Evolutionary conservation across 2,888 invertebrate genomes (phyloP), one percentile per base, ranked within the genome.

Genomic region (Syritta pipiens): DNA sequence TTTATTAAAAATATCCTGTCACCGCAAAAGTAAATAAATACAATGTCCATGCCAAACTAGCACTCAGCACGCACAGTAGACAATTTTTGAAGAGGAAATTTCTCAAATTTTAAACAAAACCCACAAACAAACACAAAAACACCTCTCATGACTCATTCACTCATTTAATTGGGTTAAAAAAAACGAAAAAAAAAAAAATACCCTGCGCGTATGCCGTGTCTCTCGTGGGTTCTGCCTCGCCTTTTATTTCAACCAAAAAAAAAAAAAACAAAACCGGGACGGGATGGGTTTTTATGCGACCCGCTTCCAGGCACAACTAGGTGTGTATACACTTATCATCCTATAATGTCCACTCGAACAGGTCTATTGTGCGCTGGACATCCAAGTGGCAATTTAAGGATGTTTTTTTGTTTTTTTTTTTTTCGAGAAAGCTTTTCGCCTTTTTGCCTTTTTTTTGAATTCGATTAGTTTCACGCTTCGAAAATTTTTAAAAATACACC

Each of bases 381-480:
- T 51, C 37, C 49, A 63, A 63, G 63, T 76, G 62, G 37, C 55
- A 49, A 57, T 62, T 44, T 51, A 37, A 51, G 63, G 42, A 26
- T 22, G 42, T 67, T 51, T 7, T 24, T 6, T 9, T 19, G 24
- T 10, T 26, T 49, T 28, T 24, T 7, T 4, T 37, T 28, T 51
- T 42, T 32, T 4, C 9, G 12, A 6, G 32, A 63, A 20, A 57
- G 35, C 32, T 74, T 60, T 74, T n/a, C 48, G 40, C 35, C 35
- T 51, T 57, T 59, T 63, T 9, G 14, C 17, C 44, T 20, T 37
- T 12, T n/a, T 37, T 59, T 63, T 51, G 37, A 60, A 77, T 77
- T 72, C 71, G 77, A 77, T 77, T 77, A 72, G 65, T 55, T 72
- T 77, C 55, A 77, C 77, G 77, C 72, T 77, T 72, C 72, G 60